Base-by-base conservation (phyloP, 2,797 vertebrate genomes). In the Rhinoraja longicauda region DNA sequence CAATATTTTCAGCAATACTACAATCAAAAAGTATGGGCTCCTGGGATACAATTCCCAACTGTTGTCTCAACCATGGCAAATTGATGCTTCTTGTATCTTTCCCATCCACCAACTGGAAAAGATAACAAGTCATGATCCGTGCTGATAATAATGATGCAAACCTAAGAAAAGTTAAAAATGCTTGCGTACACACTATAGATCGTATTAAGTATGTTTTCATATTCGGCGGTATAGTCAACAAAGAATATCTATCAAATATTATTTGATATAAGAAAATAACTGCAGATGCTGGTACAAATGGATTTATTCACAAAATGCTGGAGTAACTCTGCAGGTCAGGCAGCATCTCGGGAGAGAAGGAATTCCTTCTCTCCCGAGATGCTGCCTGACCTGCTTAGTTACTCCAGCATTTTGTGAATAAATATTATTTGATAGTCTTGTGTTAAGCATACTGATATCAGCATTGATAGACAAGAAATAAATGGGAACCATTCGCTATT, bases 1-100 rank as follows among this genome's bases (percentile, higher is more conserved):
- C 94, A 94, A 97, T 97, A 93, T 97, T 97, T 95, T 97, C 96
- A 81, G 95, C 93, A 92, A 96, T 97, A 93, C 94, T 96, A 93
- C 96, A 96, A 94, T 97, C 96, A 94, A 96, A 97, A 53, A 97
- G 94, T 93, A 96, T 94, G 19, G 96, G 97, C 92, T 97, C 96
- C 94, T 97, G 96, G 77, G 96, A 97, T 93, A 97, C 96, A 81
- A 97, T 94, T 36, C 96, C 96, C 93, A 97, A 78, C 59, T 95
- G 95, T 93, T 95, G 95, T 90, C 96, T 95, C 93, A 96, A 72
- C 94, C 96, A 97, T 72, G 95, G 94, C n/a, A 96, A 94, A 93
- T 96, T 95, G 93, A 97, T 79, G 81, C 53, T 94, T 94, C 93
- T 96, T 62, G 94, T 95, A 93, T 96, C 95, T 10, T 94, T 90